Base-by-base conservation (phyloP, 2,797 vertebrate genomes). In the Cyclopterus lumpus region DNA sequence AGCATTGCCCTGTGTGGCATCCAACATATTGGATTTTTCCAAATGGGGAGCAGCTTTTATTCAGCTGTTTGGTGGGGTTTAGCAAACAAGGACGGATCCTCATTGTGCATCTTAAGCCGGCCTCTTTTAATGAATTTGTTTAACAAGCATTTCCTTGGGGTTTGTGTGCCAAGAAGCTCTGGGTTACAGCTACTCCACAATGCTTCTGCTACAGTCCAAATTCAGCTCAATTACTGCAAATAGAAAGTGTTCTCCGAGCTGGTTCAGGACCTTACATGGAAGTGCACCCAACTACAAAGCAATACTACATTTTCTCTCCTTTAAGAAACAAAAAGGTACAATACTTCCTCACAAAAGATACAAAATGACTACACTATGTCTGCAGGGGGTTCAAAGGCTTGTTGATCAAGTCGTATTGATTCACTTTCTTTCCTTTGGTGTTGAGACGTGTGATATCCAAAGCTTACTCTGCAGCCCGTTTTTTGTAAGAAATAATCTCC, bases 61-160 rank as follows among this genome's bases (percentile, higher is more conserved):
- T 80, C 82, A 72, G 67, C 69, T 73, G 58, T 86, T 86, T 84
- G 54, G 65, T 63, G 16, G 16, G 24, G 49, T 83, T 79, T 75
- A 44, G 73, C 85, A 89, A 88, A 83, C 77, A 74, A 81, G 66
- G 71, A 40, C 71, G 67, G 64, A 88, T 85, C 80, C 71, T 81
- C 67, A 81, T 68, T 84, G 75, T 80, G 75, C 65, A 79, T 83
- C 75, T 85, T 78, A 81, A 86, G 68, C 77, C 30, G 74, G 62
- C 79, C 86, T 74, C 51, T 84, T n/a, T 85, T 79, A 86, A 87
- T 83, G 48, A 86, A 82, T 86, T 82, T 1, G 26, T 91, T 89
- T 86, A 89, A 88, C 80, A 79, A 79, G 88, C 77, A 69, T 73
- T 81, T 88, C 72, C 72, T 28, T 2, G 34, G 70, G 30, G 15